Conservation (phyloP, 2,797 vertebrate genomes). For the Rallus crepitans region DNA sequence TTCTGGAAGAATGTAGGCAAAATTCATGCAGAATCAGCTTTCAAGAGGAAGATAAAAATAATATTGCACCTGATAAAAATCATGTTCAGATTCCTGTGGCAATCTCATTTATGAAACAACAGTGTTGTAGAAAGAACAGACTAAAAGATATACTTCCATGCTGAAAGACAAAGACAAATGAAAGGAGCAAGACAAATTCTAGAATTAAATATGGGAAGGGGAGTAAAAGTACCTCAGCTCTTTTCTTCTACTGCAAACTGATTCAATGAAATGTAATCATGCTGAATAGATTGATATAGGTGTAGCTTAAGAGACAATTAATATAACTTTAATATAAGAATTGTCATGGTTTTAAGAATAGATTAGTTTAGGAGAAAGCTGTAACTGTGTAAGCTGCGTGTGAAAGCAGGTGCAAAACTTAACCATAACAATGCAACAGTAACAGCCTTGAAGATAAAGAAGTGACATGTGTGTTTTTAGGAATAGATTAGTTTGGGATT, state of each 20-base stretch:
- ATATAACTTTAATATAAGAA: no score
- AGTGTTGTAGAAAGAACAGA: background rate
- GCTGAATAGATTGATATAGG: no score
- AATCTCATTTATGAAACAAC: background rate
- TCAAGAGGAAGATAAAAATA: conserved; percentile 23
- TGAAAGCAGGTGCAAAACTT: no score
- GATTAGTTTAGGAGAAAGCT: no score
- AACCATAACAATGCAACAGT: no score
- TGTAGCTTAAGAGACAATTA: no score
- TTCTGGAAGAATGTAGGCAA: conserved; percentile 32
- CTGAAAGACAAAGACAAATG: background rate
- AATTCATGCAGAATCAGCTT: conserved; percentile 25
- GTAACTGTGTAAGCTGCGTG: no score
- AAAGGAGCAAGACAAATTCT: background rate
- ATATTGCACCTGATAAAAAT: conserved; percentile 9
- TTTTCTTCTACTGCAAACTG: background rate
- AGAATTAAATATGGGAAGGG: background rate
- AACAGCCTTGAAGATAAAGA: no score
- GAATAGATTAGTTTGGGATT: no score
- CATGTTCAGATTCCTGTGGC: background rate
- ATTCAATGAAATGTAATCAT: no score
- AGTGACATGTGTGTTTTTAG: no score
- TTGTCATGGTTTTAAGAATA: no score
- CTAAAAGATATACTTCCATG: background rate
- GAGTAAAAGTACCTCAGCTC: background rate